These are phyloP conservation scores for Hybognathus amarus DNA, from an alignment of 2,797 vertebrate species.

Conservation along the genomic window DNA sequence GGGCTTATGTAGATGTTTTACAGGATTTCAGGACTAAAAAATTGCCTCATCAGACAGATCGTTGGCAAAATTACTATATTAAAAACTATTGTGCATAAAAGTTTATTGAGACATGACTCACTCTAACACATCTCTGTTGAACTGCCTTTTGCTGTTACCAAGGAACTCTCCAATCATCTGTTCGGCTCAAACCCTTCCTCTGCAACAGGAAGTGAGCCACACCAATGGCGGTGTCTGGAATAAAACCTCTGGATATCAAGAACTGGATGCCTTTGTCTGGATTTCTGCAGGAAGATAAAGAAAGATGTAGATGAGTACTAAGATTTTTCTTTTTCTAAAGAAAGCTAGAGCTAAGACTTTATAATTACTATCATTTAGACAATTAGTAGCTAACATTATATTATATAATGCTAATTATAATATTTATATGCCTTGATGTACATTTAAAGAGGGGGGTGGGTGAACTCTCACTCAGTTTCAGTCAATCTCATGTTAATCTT, in stretches of 20 bases:
- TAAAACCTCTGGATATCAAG: constrained; percentile 95
- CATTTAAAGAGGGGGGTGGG: not conserved
- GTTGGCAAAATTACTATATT: too few species aligned
- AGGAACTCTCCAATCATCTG: constrained; percentile 99
- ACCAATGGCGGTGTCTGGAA: constrained; percentile 96
- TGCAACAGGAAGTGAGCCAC: constrained; percentile 98
- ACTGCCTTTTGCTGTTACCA: constrained; percentile 98
- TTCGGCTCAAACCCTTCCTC: constrained; percentile 95
- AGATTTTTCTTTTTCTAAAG: not conserved
- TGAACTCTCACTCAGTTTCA: too few species aligned
- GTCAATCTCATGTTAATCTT: too few species aligned
- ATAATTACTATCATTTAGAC: not conserved
- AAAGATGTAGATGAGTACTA: not conserved
- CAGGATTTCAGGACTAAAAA: too few species aligned
- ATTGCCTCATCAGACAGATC: too few species aligned
- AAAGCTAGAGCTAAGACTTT: not conserved
- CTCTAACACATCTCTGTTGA: constrained; percentile 94
- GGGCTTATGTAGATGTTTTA: too few species aligned
- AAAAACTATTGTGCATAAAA: not conserved
- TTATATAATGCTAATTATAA: not conserved
- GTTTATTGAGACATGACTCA: constrained; percentile 64
- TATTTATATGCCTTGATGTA: not conserved
- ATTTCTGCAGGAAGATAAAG: constrained; percentile 80
- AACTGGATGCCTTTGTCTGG: constrained; percentile 98
- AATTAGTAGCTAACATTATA: not conserved